Evolutionary conservation across 2,888 invertebrate genomes (phyloP).

Genomic region (Heliothis peltigera): DNA sequence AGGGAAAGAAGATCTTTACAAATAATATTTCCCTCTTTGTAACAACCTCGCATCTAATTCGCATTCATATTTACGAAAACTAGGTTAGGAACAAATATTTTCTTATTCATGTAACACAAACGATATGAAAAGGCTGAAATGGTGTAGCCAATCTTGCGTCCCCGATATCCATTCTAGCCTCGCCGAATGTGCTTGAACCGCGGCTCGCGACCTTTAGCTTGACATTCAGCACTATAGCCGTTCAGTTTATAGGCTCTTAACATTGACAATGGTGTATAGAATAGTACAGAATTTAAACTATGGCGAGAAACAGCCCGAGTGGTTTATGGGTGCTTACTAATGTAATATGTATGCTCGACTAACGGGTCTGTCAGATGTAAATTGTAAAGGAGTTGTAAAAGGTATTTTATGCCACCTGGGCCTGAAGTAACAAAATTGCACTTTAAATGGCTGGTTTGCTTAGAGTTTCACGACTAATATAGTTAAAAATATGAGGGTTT

Average conservation of each 20-base stretch:
- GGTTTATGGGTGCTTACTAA: conserved; percentile 44
- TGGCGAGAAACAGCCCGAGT: conserved; percentile 28
- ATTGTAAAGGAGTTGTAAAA: conserved; percentile 25
- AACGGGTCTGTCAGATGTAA: conserved; percentile 45
- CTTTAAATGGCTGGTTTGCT: neutral
- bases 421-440: conserved; percentile 9
- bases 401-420: conserved; percentile 8
- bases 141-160: conserved; percentile 28
- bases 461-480: neutral
- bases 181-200: conserved; percentile 49
- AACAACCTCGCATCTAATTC: neutral
- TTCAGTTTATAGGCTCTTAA: conserved; percentile 51
- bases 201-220: conserved; percentile 50
- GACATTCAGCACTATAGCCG: conserved; percentile 58
- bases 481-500: neutral
- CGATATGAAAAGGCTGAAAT: conserved; percentile 7
- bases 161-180: conserved; percentile 41
- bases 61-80: neutral
- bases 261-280: conserved; percentile 62
- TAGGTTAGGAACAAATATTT: conserved; percentile 2
- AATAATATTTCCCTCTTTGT: neutral
- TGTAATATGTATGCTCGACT: conserved; percentile 36
- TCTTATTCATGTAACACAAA: conserved; percentile 1
- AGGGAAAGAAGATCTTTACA: no score
- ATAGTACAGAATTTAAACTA: conserved; percentile 44